Base-by-base conservation (phyloP, 1,140 invertebrate genomes). In the Hyposmocoma kahamanoa region DNA sequence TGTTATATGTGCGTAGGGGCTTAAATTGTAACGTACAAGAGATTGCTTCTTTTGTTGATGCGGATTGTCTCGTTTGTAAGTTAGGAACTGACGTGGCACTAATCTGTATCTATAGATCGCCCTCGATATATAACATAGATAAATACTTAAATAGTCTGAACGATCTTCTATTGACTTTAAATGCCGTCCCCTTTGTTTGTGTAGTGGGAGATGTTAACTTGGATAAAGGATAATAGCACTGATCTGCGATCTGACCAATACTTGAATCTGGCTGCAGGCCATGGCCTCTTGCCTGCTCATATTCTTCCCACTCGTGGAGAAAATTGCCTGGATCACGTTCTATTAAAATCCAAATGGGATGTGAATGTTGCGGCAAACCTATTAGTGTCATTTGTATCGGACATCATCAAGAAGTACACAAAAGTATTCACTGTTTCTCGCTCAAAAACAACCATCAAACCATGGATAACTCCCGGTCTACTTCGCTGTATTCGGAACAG, bases 201-300 rank as follows among this genome's bases (percentile, higher is more conserved):
- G 4, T 61, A 42, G 21, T 42, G 1, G 53, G 50, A 11, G 50
- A 56, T 18, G 53, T 61, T 10, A 61, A 61, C 28, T 53, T 61
- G 17, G 41, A 57, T 57, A n/a, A 19, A 1, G 10, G 17, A 19
- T 2, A 11, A 36, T n/a, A n/a, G 0, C 2, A 24, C 22, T 19
- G 45, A 51, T n/a, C 4, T 4, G 10, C 24, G 13, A 38, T 9
- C 42, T 3, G 13, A 42, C 19, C 22, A 50, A 1, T 59, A 59
- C 21, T n/a, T 56, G n/a, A 49, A 50, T 18, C 4, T 55, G 6
- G 15, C 21, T 8, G 45, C 53, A 2, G 22, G 15, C 17, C 49
- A 59, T 45, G 49, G 45, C 1, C 10, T 59, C 0, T 17, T 54
- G 19, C 51, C 51, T 2, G 21, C 47, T 10, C 45, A 51, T 19